phyloP scores from a whole-genome alignment of 2,888 invertebrate genomes.

The Brenthis daphne region DNA sequence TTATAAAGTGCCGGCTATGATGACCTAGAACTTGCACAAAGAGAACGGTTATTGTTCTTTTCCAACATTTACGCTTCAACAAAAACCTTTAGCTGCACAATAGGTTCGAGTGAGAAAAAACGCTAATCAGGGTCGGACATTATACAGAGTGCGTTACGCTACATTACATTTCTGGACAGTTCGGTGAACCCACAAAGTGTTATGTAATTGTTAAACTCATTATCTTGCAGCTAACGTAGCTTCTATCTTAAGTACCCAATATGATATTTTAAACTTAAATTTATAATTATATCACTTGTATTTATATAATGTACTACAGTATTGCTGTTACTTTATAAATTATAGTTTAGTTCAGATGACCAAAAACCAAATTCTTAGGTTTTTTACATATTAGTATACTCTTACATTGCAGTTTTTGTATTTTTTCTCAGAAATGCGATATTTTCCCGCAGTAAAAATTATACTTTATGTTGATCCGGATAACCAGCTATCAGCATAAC shows the following conservation, averaged over 20 bases:
- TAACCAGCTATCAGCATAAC: too few relatives aligned
- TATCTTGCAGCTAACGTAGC: conserved; percentile 17
- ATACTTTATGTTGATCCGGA: too few relatives aligned
- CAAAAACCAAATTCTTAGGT: too few relatives aligned
- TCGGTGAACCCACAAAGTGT: conserved; percentile 50
- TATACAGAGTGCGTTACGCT: conserved; percentile 45
- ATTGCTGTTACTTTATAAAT: too few relatives aligned
- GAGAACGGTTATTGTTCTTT: conserved; percentile 33
- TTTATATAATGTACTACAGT: too few relatives aligned
- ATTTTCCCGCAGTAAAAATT: too few relatives aligned
- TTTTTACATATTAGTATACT: too few relatives aligned
- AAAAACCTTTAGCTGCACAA: conserved; percentile 27
- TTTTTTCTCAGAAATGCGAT: too few relatives aligned
- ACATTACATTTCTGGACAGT: conserved; percentile 51
- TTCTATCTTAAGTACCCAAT: neutral
- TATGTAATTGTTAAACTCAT: conserved; percentile 37
- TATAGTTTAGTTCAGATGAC: too few relatives aligned
- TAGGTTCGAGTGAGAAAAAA: conserved; percentile 31
- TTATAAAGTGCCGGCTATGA: conserved; percentile 22
- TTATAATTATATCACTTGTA: too few relatives aligned
- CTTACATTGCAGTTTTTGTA: too few relatives aligned
- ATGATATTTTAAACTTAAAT: neutral
- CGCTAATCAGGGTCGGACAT: conserved; percentile 29
- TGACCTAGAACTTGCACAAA: conserved; percentile 33
- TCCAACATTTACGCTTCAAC: conserved; percentile 29